Conservation (phyloP, 2,797 vertebrate species). For the Chelonia mydas region DNA sequence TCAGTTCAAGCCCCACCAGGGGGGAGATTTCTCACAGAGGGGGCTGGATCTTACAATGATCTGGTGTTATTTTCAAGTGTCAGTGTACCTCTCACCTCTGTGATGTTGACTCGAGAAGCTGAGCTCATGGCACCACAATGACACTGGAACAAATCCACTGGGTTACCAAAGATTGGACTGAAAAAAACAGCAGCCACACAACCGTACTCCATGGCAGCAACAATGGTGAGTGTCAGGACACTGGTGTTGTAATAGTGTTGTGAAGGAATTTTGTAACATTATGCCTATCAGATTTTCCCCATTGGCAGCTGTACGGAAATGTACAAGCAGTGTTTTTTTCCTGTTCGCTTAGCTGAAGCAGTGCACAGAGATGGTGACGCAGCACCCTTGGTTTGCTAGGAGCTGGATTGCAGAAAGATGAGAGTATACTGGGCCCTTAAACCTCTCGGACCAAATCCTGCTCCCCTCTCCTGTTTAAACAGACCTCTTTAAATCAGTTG, state of each 20-base stretch:
- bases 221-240: background rate
- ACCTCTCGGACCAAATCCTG: background rate
- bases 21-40: slow-evolving; percentile 36
- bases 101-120: background rate
- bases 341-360: background rate
- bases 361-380: background rate
- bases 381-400: background rate
- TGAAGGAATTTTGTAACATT: background rate
- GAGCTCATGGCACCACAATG: background rate
- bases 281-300: slow-evolving; percentile 1
- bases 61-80: slow-evolving; percentile 29
- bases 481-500: background rate
- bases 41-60: background rate
- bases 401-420: background rate
- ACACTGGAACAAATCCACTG: background rate
- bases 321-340: background rate
- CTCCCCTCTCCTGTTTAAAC: background rate
- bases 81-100: background rate
- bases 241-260: accelerated
- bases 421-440: background rate
- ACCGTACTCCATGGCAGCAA: background rate
- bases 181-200: background rate
- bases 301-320: background rate
- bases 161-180: background rate
- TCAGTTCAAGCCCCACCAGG: slow-evolving; percentile 11